Base-by-base conservation (phyloP, 53 echinoderm and acorn worm genomes). In the Paracentrotus lividus region DNA sequence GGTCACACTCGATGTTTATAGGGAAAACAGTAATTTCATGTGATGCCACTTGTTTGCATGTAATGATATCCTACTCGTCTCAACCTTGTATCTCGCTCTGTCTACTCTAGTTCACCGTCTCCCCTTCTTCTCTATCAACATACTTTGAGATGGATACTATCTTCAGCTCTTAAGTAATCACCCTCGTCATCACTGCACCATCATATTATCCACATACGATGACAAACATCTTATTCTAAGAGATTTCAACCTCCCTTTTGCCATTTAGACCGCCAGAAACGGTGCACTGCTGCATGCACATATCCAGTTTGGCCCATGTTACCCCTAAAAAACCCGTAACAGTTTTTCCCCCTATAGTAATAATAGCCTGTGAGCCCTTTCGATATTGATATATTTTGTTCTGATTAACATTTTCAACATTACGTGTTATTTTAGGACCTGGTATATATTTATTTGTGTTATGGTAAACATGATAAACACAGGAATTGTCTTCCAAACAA, bases 121-220 rank as follows among this genome's bases (percentile, higher is more conserved):
- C 31, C 40, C 0, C 15, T 13, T 38, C 38, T 69, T 34, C 23
- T 91, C 92, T 43, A 31, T 72, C 92, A 43, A 87, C 55, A 56
- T 87, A n/a, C 44, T 81, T 81, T 44, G 8, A 12, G 47, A 81
- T 44, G 44, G 47, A 81, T 47, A 49, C 27, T 81, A n/a, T 42
- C 42, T 27, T 4, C 47, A 47, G 44, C 81, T 49, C 56, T 9
- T 61, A 38, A 89, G 64, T 64, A 64, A 89, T 89, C 55, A 64
- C 64, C 32, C 10, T 64, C 89, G 15, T 89, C 89, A 89, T 89
- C 89, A 61, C 89, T 65, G 26, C 61, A 57, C 89, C 89, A 89
- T 89, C 61, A 89, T 13, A 65, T 61, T 43, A 89, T 60, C 60
- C 14, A 57, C 60, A 59, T 1, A 61, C 40, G 89, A 89, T 89